Evolutionary conservation across 2,113 vertebrate species (phyloP), one percentile per base, ranked within the genome.

Genomic region (Halcyon senegalensis): DNA sequence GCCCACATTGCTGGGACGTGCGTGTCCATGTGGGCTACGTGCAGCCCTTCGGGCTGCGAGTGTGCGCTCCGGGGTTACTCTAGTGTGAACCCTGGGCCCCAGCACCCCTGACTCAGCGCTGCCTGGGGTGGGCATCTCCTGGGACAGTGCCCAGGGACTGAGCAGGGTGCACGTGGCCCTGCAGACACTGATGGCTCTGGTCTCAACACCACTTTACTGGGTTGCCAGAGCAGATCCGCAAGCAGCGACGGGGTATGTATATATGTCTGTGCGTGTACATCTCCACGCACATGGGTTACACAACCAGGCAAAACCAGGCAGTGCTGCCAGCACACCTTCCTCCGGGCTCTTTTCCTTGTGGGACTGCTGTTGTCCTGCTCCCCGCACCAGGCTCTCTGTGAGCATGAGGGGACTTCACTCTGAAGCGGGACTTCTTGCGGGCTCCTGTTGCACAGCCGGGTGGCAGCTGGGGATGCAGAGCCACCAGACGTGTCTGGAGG

Each of bases 211-310:
- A 4, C 75, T 51, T 60, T 24, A 27, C 30, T 28, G 74, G 20
- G 23, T 4, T 59, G 58, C 24, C 58, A 4, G 50, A 23, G 60
- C 23, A 9, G 41, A 10, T 23, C 23, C 27, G 53, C 41, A 7
- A 8, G 62, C 37, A n/a, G 51, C 2, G 1, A 39, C 35, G 51
- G 16, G 56, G 59, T 20, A 44, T 53, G 37, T 28, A 4, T 4
- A 6, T 9, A 1, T 9, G 14, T 68, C 7, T 35, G 31, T 1
- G 43, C 11, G 43, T 13, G 11, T 9, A 17, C 3, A 2, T 7
- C 43, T 1, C 13, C 9, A 5, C 5, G 24, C 11, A 3, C 1
- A 2, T 1, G 27, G 5, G 41, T 10, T 19, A 11, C 60, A 4
- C 46, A 10, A 51, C 58, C 39, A 5, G 35, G 44, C 19, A 31